phyloP scores from a whole-genome alignment of 1,140 invertebrate genomes.

The Drosophila bipectinata region DNA sequence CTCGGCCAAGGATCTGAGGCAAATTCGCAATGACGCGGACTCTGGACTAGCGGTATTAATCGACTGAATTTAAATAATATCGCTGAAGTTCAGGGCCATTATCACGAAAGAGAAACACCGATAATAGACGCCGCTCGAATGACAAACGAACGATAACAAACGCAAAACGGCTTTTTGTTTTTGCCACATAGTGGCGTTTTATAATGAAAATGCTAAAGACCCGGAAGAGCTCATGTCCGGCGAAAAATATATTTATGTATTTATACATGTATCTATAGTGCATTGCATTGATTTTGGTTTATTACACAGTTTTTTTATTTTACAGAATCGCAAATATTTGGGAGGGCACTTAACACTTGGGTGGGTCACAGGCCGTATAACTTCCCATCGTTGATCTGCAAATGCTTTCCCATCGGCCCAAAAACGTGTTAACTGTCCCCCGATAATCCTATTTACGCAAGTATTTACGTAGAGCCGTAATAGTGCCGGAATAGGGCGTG shows the following conservation, averaged over 20 bases:
- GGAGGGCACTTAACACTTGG: constrained; percentile 30
- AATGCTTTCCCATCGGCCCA: constrained; percentile 26
- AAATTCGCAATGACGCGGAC: constrained; percentile 26
- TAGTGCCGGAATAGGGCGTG: constrained; percentile 15
- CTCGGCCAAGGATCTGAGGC: constrained; percentile 45
- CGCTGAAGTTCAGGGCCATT: constrained; percentile 70
- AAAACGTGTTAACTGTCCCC: constrained; percentile 42
- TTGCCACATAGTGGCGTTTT: constrained; percentile 22
- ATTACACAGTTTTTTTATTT: neutral
- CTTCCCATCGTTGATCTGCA: constrained; percentile 14
- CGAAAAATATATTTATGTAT: constrained; percentile 13
- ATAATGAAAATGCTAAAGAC: constrained; percentile 54
- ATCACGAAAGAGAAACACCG: constrained; percentile 62
- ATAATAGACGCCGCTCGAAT: constrained; percentile 39
- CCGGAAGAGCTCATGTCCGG: constrained; percentile 48
- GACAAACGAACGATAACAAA: constrained; percentile 51
- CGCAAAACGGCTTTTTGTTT: constrained; percentile 59
- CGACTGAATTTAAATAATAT: constrained; percentile 30
- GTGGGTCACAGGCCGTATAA: constrained; percentile 29
- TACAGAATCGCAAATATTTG: constrained; percentile 43
- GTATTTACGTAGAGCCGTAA: constrained; percentile 10
- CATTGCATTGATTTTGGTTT: constrained; percentile 30
- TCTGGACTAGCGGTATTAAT: constrained; percentile 48
- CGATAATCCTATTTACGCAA: constrained; percentile 39
- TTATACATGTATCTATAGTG: constrained; percentile 21